Conservation (phyloP, 2,888 invertebrate genomes). For the Tenthredo notha region DNA sequence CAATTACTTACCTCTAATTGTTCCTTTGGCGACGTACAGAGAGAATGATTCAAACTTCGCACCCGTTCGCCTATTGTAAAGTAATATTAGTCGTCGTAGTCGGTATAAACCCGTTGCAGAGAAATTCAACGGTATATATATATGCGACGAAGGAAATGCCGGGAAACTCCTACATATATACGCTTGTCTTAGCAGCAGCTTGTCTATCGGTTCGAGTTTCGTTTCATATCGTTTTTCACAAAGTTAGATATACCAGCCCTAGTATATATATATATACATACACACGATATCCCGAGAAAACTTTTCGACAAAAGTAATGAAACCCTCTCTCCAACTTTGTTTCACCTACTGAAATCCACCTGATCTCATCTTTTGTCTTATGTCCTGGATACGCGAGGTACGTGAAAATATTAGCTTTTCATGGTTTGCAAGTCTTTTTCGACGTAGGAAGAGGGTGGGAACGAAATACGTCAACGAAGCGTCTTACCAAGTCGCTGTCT, state of each 20-base stretch:
- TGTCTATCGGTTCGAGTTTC: background rate
- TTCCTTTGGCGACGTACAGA: slow-evolving; percentile 60
- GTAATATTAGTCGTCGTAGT: slow-evolving; percentile 18
- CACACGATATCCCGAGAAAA: background rate
- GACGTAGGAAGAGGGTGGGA: background rate
- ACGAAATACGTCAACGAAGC: slow-evolving; percentile 20
- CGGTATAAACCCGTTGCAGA: background rate
- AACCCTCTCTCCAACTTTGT: background rate
- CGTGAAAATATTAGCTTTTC: slow-evolving; percentile 32
- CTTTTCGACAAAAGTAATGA: background rate
- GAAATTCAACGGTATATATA: background rate
- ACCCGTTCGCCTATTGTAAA: slow-evolving; percentile 54
- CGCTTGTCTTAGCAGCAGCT: background rate
- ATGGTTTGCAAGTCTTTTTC: background rate
- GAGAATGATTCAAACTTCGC: slow-evolving; percentile 61
- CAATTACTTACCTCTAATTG: slow-evolving; percentile 72
- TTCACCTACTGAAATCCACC: background rate
- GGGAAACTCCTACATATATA: background rate
- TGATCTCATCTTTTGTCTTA: background rate
- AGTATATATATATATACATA: background rate
- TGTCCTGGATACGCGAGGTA: background rate
- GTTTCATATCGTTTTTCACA: slow-evolving; percentile 11
- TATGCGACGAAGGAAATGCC: background rate
- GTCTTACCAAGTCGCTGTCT: slow-evolving; percentile 63
- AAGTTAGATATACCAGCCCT: background rate